Base-by-base conservation (phyloP, 1,140 invertebrate species). In the Bombus vancouverensis region DNA sequence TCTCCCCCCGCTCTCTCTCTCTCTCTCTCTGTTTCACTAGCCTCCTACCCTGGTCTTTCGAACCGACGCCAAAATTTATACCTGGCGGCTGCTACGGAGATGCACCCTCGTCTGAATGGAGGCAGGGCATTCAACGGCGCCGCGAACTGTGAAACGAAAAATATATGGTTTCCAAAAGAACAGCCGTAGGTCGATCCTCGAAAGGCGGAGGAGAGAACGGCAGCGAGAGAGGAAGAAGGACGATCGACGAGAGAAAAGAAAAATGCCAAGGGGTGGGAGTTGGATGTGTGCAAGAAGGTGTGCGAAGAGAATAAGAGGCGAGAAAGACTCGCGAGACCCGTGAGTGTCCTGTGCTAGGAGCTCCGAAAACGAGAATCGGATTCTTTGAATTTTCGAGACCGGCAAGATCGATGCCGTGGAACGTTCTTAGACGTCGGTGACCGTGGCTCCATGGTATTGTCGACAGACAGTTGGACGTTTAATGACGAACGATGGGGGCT, bases 51-150 rank as follows among this genome's bases (percentile, higher is more conserved):
- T 77, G 59, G 44, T 39, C 65, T 74, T 68, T 87, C 87, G 87
- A 90, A 79, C 88, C 91, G 88, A 94, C 89, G 92, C 92, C 91
- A 92, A 94, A 94, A 95, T 95, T 95, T 95, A 95, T 95, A 95
- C 93, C 94, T 94, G 94, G 90, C 92, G 92, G 92, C 90, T 93
- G 92, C 90, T 91, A 88, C 90, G 86, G 91, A 93, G 93, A 92
- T 94, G 92, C 94, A 95, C 92, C 93, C 93, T 93, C 91, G 91
- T 93, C 91, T 90, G 89, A 91, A 91, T 90, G 90, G 87, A 93
- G 89, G 89, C 84, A 87, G 88, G 88, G 88, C 89, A 89, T 90
- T 89, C 88, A 93, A 93, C 91, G 89, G 89, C 92, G 90, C 92
- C 88, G 91, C 91, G 87, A 88, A 93, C 92, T 93, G 91, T 94